phyloP scores from a whole-genome alignment of 2,888 invertebrate species.

The Acronicta leporina region DNA sequence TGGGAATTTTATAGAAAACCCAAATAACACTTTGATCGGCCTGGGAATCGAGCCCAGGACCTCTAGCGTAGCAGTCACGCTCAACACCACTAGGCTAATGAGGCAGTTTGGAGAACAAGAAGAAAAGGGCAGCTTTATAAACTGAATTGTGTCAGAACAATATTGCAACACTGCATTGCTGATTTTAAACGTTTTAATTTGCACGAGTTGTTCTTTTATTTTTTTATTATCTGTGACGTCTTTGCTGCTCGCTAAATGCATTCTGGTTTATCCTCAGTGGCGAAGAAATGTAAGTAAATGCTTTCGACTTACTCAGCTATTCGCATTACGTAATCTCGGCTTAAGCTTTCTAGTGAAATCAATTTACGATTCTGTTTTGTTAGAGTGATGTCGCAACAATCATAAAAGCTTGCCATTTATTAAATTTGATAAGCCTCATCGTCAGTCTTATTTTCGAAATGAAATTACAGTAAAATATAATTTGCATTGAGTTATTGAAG shows the following conservation, averaged over 20 bases:
- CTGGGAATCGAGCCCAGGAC: no score
- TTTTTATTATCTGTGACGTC: not conserved
- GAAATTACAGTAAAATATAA: not conserved
- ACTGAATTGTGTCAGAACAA: no score
- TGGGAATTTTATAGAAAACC: no score
- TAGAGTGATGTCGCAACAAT: not conserved
- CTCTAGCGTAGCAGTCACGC: no score
- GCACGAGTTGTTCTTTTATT: not conserved
- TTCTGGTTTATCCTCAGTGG: slow-evolving; percentile 3
- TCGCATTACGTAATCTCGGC: no score
- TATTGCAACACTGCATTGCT: no score
- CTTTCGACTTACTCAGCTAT: no score
- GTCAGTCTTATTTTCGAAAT: not conserved
- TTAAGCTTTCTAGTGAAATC: no score
- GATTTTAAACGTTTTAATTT: slow-evolving; percentile 1
- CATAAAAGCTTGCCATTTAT: not conserved
- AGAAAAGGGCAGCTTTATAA: no score
- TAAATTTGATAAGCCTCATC: not conserved
- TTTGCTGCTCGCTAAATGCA: slow-evolving; percentile 17
- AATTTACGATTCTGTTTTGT: not conserved
- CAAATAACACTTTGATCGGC: no score
- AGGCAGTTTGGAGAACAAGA: no score
- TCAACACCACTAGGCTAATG: no score
- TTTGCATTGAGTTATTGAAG: not conserved
- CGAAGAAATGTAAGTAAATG: slow-evolving; percentile 2